These are phyloP conservation scores for Callitettix versicolor DNA, from an alignment of 1,140 invertebrate species.

Conservation along the genomic window DNA sequence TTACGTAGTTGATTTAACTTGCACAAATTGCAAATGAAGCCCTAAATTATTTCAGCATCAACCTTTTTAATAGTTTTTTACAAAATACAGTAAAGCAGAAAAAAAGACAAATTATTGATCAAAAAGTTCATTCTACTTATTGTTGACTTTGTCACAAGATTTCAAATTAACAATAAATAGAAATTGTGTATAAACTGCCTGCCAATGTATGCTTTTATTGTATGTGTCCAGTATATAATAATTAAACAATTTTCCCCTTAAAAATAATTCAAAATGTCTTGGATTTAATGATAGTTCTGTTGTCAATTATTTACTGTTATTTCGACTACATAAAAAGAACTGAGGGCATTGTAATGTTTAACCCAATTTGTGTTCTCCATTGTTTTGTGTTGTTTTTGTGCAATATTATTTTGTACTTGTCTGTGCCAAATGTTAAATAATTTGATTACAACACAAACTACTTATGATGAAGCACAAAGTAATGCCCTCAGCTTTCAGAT, in stretches of 20 bases:
- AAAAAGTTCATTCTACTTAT: no score
- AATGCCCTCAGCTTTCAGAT: conserved; percentile 7
- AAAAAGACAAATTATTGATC: no score
- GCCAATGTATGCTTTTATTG: conserved; percentile 11
- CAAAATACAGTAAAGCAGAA: no score
- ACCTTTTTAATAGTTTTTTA: no score
- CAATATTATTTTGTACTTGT: conserved; percentile 5
- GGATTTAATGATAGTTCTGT: neutral
- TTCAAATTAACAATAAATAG: neutral
- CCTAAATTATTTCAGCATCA: no score
- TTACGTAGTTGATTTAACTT: no score
- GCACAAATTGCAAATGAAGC: no score
- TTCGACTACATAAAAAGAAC: neutral
- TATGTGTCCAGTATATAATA: conserved; percentile 5
- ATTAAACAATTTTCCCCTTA: neutral
- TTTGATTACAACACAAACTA: neutral
- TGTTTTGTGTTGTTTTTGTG: neutral
- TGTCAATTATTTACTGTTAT: neutral
- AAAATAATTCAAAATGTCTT: no score
- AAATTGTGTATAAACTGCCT: conserved; percentile 1
- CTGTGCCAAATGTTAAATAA: conserved; percentile 11
- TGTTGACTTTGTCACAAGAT: neutral
- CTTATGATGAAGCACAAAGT: neutral
- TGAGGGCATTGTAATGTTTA: neutral
- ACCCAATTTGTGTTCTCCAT: neutral